Conservation (phyloP, 1,140 invertebrate species). For the Pseudachorutes palmiensis region DNA sequence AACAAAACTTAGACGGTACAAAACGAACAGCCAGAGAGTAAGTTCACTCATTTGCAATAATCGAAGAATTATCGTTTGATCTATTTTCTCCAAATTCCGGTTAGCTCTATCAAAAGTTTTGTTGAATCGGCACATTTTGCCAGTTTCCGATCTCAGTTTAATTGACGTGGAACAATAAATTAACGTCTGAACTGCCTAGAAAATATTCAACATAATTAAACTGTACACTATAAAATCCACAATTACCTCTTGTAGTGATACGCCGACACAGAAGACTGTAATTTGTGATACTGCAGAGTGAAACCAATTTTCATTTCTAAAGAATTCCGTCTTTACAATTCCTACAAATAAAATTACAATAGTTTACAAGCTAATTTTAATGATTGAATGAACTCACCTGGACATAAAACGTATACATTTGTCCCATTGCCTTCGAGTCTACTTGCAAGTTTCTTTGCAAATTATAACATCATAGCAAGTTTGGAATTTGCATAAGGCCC, state of each 20-base stretch:
- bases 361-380: background rate
- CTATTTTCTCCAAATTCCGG: background rate
- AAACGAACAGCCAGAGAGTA: background rate
- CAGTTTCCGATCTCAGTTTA: slow-evolving; percentile 53
- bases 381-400: slow-evolving; percentile 43
- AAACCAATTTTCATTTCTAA: slow-evolving; percentile 41
- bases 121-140: slow-evolving; percentile 49
- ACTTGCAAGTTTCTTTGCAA: slow-evolving; percentile 40
- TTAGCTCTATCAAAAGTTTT: background rate
- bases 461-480: slow-evolving; percentile 41
- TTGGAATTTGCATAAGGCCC: slow-evolving; percentile 45
- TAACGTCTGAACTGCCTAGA: slow-evolving; percentile 67
- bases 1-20: too few relatives aligned
- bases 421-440: slow-evolving; percentile 42
- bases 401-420: slow-evolving; percentile 45
- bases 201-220: too few relatives aligned
- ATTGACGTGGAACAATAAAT: slow-evolving; percentile 68
- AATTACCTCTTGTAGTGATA: background rate
- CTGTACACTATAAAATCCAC: background rate
- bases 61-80: background rate
- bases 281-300: slow-evolving; percentile 8
- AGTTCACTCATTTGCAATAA: background rate
- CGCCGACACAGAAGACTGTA: background rate
- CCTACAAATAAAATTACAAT: background rate
- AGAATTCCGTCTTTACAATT: slow-evolving; percentile 41